These are phyloP conservation scores for Chamaea fasciata DNA, from an alignment of 2,113 vertebrate species.

Conservation along the genomic window DNA sequence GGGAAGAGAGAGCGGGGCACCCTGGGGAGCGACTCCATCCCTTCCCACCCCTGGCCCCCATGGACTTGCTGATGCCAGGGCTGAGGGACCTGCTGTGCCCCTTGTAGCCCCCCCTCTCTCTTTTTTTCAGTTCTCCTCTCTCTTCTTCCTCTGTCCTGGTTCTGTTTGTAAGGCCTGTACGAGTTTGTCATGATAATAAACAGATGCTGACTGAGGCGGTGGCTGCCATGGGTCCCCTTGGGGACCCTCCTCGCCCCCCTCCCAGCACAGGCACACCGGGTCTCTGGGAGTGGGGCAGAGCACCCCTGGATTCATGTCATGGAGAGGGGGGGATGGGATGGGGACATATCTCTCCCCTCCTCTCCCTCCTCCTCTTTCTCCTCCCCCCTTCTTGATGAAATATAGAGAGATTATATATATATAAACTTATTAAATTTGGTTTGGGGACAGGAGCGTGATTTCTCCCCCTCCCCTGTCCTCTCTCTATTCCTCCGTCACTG, in stretches of 20 bases:
- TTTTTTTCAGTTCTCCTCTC: constrained; percentile 15
- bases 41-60: not conserved
- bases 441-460: constrained; percentile 65
- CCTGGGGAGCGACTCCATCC: not conserved
- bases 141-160: not conserved
- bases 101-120: not conserved
- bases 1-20: not conserved
- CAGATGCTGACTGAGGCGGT: constrained; percentile 44
- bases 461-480: constrained; percentile 44
- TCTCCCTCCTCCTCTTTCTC: constrained; percentile 23
- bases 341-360: constrained; percentile 40
- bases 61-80: constrained; percentile 50
- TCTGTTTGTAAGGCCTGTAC: constrained; percentile 49
- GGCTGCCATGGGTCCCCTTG: constrained; percentile 20
- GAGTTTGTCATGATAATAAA: constrained; percentile 62
- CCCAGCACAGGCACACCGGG: not conserved
- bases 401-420: constrained; percentile 77
- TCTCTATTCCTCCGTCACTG: constrained; percentile 22
- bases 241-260: not conserved
- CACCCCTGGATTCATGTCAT: not conserved
- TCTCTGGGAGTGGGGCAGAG: constrained; percentile 17
- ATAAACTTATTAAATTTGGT: constrained; percentile 74
- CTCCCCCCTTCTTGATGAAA: constrained; percentile 62
- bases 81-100: not conserved
- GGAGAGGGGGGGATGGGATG: constrained; percentile 45